Base-by-base conservation (phyloP, 2,888 invertebrate genomes). In the Melieria crassipennis region DNA sequence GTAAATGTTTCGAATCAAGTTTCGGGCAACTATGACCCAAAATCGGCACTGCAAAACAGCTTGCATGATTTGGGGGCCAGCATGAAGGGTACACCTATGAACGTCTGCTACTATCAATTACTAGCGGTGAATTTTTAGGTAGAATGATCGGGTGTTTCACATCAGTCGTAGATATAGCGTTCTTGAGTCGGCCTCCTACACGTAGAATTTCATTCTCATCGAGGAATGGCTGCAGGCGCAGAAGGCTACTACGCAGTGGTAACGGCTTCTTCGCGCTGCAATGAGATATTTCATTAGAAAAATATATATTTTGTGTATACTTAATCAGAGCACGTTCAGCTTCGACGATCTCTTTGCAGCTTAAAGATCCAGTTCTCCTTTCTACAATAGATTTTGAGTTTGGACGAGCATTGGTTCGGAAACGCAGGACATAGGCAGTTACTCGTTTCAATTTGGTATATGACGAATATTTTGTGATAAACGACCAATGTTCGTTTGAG, bases 21-120 rank as follows among this genome's bases (percentile, higher is more conserved):
- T 61, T 46, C 63, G 63, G 13, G 63, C 63, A 7, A 6, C 63
- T 7, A 63, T 63, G 42, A 63, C n/a, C 63, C 63, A 63, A 63
- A n/a, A 63, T 48, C 63, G 50, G 50, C 13, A 7, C 48, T 47
- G 48, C 50, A 63, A 63, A 13, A 63, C 47, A 5, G 43, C n/a
- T n/a, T 63, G 63, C 63, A 63, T 47, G 7, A 50, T 63, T 5
- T 42, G 63, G 16, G 50, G 48, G n/a, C 63, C 63, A 63, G 63
- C 4, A 42, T 63, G 30, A 6, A 48, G 13, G 4, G 45, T 61
- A 46, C 42, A 61, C 46, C 1, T 46, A 30, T 63, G 7, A 11
- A 63, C 9, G 10, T 48, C 63, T 13, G 13, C 9, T 4, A 61
- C 61, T 16, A 61, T 61, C 13, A 61, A 4, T 46, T 13, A 46